A percentile compares a stretch with the other conserved stretches of the same genome.
Evolutionary conservation across 2,797 vertebrate species (phyloP).

Genomic region (Brachyrhaphis roseni): DNA sequence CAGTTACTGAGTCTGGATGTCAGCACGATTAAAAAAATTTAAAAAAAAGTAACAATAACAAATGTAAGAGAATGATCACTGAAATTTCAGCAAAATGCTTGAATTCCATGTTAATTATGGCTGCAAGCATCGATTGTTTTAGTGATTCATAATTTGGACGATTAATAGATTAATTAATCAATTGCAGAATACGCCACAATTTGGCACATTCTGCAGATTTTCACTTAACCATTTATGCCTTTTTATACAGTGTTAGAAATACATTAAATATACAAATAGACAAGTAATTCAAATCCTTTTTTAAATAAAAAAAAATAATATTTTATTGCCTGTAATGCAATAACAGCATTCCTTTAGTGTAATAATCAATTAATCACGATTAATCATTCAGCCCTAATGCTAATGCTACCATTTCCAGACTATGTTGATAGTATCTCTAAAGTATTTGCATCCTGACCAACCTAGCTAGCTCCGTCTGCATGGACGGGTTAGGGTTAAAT

Average conservation of each 20-base stretch:
- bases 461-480: neutral
- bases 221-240: too few relatives aligned
- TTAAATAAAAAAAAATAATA: too few relatives aligned
- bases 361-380: neutral
- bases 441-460: neutral
- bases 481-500: neutral
- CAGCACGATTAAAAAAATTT: neutral
- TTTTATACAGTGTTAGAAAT: too few relatives aligned
- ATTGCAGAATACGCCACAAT: neutral
- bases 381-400: too few relatives aligned
- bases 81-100: neutral
- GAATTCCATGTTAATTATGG: neutral
- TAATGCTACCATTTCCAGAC: too few relatives aligned
- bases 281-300: too few relatives aligned
- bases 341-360: too few relatives aligned
- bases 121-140: neutral
- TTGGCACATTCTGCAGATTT: too few relatives aligned
- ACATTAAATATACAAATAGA: too few relatives aligned
- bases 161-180: neutral
- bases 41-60: neutral
- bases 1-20: neutral
- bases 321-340: too few relatives aligned
- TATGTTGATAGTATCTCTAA: neutral
- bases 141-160: neutral
- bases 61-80: neutral